Evolutionary conservation across 2,113 vertebrate genomes (phyloP), one percentile per base, ranked within the genome.

Genomic region (Daboia siamensis): DNA sequence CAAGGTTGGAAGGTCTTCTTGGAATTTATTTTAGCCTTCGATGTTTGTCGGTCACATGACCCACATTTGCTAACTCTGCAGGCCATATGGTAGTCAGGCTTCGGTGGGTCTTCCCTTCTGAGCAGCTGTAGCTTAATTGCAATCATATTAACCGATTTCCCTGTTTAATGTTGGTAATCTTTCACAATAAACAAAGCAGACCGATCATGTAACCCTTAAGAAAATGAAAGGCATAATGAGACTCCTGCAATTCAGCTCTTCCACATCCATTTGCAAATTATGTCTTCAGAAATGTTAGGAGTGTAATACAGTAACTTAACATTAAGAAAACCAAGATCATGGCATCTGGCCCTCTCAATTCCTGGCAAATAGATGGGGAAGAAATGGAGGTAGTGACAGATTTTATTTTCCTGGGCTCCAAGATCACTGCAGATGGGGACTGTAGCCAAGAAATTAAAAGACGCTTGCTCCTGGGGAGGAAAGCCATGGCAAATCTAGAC

Each of bases 131-230:
- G 39, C 33, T n/a, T 17, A 97, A 95, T 96, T 96, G 91, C 90
- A 95, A 97, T 94, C 94, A 94, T 94, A 93, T 95, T 96, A 96
- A 95, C 93, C 95, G 92, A 95, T 96, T 94, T 95, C 92, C 96
- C 80, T 95, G 91, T 94, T 97, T 96, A 93, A 93, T 94, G 96
- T 96, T 95, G 95, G 93, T 96, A 95, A 93, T 93, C 95, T 95
- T 96, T 95, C 92, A 94, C 93, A 93, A 90, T 91, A 91, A 95
- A 97, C 59, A 91, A 54, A 92, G 5, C 59, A 44, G 90, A 80
- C 89, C 91, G 95, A 90, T 88, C 92, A 89, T 90, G n/a, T 74
- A 93, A 26, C 95, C 48, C 39, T 44, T 95, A 95, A 95, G 91
- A 93, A 92, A 90, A 91, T 0, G 11, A 0, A 88, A 86, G 44